Base-by-base conservation (phyloP, 2,113 vertebrate genomes). In the Eonycteris spelaea region DNA sequence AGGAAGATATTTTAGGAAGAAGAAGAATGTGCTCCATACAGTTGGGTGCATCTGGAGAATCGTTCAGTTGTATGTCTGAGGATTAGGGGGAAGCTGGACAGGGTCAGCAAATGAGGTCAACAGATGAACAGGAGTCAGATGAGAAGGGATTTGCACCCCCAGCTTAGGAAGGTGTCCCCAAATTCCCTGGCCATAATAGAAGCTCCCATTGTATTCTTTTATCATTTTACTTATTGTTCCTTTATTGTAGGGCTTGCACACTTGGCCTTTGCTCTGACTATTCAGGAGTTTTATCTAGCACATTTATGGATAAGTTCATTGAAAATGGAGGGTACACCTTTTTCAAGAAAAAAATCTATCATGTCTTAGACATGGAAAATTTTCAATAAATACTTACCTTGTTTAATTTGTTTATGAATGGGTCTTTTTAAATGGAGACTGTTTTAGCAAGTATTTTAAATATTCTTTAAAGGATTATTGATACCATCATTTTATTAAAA, bases 1-100 rank as follows among this genome's bases (percentile, higher is more conserved):
- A 71, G 33, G 35, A 85, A 28, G 22, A 7, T 24, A 38, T 12
- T 68, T 8, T 48, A 30, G 63, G 33, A 8, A 30, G 30, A 26
- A 12, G 3, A 15, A 30, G 22, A 40, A 57, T 1, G 13, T 2
- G 11, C 30, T 43, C 53, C 4, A 0, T 1, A 19, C 0, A 15
- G 5, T 1, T 0, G 2, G 53, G 24, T 4, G 16, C 6, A 4
- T 16, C 2, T 5, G 40, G 59, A 78, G 65, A 88, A 0, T 16
- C 33, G 26, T 13, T 53, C 15, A 5, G 18, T 5, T 14, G 28
- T 14, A 22, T 7, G 71, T 35, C 10, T 13, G 67, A 91, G 65
- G 57, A 40, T 24, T 2, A 10, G 26, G 26, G 16, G 2, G 30
- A 1, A 51, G n/a, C 12, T 13, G 43, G 26, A 57, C 3, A 51